phyloP scores from a whole-genome alignment of 2,797 vertebrate genomes.

The Microchirus variegatus region DNA sequence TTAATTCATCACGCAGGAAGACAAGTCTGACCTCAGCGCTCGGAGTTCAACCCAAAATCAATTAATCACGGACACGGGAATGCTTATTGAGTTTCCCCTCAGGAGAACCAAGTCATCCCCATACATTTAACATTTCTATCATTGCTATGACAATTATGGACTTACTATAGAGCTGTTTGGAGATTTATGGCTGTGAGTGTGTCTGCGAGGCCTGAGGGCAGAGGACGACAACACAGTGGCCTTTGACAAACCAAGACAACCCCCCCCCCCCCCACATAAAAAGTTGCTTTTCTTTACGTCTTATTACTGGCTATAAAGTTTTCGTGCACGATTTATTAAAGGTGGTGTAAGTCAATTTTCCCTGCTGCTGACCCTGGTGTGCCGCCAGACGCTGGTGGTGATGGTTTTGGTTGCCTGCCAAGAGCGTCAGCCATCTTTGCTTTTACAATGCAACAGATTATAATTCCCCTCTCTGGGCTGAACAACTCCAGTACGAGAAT shows the following conservation, averaged over 20 bases:
- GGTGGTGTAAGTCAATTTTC: background rate
- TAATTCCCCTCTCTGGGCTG: no score
- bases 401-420: background rate
- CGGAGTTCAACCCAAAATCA: background rate
- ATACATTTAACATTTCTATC: background rate
- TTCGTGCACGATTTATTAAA: background rate
- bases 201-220: background rate
- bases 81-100: background rate
- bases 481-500: no score
- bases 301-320: background rate
- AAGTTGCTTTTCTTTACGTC: background rate
- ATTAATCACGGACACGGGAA: background rate
- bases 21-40: background rate
- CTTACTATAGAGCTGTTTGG: background rate
- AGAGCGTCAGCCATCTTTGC: background rate
- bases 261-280: no score
- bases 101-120: background rate
- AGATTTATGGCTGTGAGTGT: background rate
- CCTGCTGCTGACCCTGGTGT: background rate
- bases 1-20: background rate
- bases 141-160: background rate
- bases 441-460: background rate
- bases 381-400: background rate
- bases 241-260: constrained; percentile 5
- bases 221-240: background rate